Conservation (phyloP, 2,888 invertebrate species). For the Torymus aiolomorphi region DNA sequence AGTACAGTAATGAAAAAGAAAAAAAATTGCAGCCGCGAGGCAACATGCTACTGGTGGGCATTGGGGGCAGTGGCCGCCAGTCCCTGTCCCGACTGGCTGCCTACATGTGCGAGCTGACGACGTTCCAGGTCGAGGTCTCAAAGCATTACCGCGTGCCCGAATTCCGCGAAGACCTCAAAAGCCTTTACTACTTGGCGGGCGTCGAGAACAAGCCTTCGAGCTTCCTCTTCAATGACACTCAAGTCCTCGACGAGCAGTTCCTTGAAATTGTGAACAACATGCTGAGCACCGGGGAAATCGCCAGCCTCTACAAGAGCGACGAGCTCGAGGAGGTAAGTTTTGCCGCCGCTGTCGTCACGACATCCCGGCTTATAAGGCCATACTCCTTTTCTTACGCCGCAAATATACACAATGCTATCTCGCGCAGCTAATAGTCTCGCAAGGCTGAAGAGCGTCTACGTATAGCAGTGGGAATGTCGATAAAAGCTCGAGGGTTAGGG, state of each 20-base stretch:
- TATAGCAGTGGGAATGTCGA: no score
- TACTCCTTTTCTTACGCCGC: constrained; percentile 24
- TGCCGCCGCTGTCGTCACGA: no score
- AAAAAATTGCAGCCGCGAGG: constrained; percentile 81
- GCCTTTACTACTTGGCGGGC: constrained; percentile 84
- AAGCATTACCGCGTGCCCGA: constrained; percentile 86
- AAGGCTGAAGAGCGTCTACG: no score
- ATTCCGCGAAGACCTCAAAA: constrained; percentile 89
- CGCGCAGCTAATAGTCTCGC: no score
- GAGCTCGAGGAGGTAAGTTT: constrained; percentile 89
- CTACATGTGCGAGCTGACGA: constrained; percentile 86
- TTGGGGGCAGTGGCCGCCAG: constrained; percentile 91
- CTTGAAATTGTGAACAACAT: constrained; percentile 93
- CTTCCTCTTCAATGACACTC: constrained; percentile 91
- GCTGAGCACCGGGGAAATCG: constrained; percentile 90
- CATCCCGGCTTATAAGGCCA: constrained; percentile 5
- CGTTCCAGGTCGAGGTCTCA: constrained; percentile 88
- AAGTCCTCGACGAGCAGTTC: constrained; percentile 89
- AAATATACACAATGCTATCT: background rate
- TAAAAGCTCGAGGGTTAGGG: no score
- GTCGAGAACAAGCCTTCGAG: constrained; percentile 85
- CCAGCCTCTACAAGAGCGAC: constrained; percentile 90
- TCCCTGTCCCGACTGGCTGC: constrained; percentile 86
- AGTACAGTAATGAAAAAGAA: background rate
- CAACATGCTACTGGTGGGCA: constrained; percentile 89